Evolutionary conservation across 2,888 invertebrate species (phyloP).

Genomic region (Amblyjoppa proteus): DNA sequence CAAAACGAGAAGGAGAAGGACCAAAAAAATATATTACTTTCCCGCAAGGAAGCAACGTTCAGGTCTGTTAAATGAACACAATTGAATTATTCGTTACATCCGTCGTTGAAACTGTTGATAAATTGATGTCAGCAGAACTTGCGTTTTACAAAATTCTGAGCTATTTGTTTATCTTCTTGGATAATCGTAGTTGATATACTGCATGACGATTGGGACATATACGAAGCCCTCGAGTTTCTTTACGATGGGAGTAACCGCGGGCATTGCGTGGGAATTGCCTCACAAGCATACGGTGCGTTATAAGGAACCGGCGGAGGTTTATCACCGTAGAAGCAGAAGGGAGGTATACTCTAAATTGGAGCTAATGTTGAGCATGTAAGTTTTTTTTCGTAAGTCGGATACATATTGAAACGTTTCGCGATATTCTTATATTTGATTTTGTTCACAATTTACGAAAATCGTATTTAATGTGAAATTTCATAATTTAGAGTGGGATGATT

Average conservation of each 20-base stretch:
- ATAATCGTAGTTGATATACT: slow-evolving; percentile 86
- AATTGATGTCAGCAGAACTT: not conserved
- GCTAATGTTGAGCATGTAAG: slow-evolving; percentile 88
- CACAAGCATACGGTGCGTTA: slow-evolving; percentile 85
- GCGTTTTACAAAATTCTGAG: not conserved
- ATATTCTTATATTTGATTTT: no score
- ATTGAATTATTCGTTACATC: slow-evolving; percentile 29
- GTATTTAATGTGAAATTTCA: no score
- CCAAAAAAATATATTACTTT: slow-evolving; percentile 87
- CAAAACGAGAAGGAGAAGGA: slow-evolving; percentile 80
- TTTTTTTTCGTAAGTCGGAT: slow-evolving; percentile 69
- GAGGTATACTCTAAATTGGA: slow-evolving; percentile 89
- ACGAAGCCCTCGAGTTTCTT: slow-evolving; percentile 87
- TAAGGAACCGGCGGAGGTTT: slow-evolving; percentile 84
- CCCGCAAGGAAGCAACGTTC: slow-evolving; percentile 88
- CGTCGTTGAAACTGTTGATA: slow-evolving; percentile 32
- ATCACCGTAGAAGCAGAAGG: slow-evolving; percentile 88
- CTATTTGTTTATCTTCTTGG: slow-evolving; percentile 14
- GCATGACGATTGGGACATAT: slow-evolving; percentile 87
- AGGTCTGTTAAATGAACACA: slow-evolving; percentile 85
- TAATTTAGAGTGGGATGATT: no score
- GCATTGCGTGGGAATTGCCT: slow-evolving; percentile 92
- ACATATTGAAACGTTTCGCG: no score
- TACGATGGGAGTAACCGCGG: slow-evolving; percentile 90
- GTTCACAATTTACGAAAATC: no score